phyloP scores from a whole-genome alignment of 1,140 invertebrate species.

The Drosophila arizonae region DNA sequence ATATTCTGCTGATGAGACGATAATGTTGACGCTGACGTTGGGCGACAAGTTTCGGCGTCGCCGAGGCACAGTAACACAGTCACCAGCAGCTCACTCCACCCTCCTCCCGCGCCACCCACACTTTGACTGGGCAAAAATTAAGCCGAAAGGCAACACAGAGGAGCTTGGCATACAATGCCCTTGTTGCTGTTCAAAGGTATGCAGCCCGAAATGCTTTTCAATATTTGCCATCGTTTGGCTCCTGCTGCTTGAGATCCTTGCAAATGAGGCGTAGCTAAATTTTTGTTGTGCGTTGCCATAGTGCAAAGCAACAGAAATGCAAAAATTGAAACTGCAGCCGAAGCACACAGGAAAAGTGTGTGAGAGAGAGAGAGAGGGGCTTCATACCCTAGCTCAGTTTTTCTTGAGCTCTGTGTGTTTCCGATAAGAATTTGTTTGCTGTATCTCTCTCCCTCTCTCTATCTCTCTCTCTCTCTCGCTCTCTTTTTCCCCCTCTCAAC shows the following conservation, averaged over 20 bases:
- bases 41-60: constrained; percentile 40
- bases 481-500: no score
- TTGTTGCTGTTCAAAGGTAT: constrained; percentile 40
- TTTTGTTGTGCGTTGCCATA: constrained; percentile 49
- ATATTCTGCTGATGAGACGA: constrained; percentile 79
- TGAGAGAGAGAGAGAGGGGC: no score
- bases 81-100: not conserved
- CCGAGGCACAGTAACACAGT: constrained; percentile 1
- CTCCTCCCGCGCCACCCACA: not conserved
- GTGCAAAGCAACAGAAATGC: constrained; percentile 14
- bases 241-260: constrained; percentile 30
- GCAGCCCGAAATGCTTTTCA: constrained; percentile 66
- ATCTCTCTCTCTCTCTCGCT: constrained; percentile 18
- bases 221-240: constrained; percentile 47
- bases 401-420: constrained; percentile 61
- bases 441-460: constrained; percentile 2
- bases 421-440: constrained; percentile 77
- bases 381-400: constrained; percentile 25
- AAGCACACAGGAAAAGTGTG: constrained; percentile 3
- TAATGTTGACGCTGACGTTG: constrained; percentile 72
- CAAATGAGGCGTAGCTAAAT: constrained; percentile 67
- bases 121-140: constrained; percentile 38
- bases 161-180: not conserved
- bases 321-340: constrained; percentile 41
- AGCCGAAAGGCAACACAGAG: constrained; percentile 44